These are phyloP conservation scores for Lamellibrachia satsuma DNA, from an alignment of 2,888 invertebrate genomes.

Conservation along the genomic window DNA sequence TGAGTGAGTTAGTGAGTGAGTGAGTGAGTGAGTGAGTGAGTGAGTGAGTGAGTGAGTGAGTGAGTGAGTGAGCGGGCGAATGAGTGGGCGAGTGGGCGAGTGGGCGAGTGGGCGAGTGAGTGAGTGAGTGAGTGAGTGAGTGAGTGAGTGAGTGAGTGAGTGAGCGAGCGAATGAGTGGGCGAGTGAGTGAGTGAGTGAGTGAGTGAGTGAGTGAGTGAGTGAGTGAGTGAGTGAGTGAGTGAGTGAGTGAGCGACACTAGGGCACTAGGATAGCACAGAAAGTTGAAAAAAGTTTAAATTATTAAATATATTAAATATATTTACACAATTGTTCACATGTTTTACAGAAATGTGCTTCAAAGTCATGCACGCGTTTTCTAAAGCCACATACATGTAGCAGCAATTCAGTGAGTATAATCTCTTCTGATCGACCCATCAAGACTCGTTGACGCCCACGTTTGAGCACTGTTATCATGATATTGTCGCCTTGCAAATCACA, in stretches of 20 bases:
- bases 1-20: conserved; percentile 27
- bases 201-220: conserved; percentile 33
- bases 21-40: conserved; percentile 32
- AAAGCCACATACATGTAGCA: no score
- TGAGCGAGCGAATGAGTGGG: conserved; percentile 32
- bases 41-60: conserved; percentile 29
- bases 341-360: no score
- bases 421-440: no score
- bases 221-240: conserved; percentile 31
- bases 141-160: conserved; percentile 34
- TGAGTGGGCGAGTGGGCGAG: conserved; percentile 25
- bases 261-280: background rate
- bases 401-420: no score
- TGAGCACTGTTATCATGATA: no score
- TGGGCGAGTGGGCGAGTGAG: conserved; percentile 32
- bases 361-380: no score
- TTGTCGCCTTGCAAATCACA: no score
- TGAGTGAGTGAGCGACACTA: background rate
- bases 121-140: conserved; percentile 32
- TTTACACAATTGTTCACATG: no score
- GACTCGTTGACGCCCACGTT: no score
- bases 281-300: no score
- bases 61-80: conserved; percentile 28
- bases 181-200: conserved; percentile 32
- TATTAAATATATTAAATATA: no score